Base-by-base conservation (phyloP, 2,797 vertebrate species). In the Malacoraja senta region DNA sequence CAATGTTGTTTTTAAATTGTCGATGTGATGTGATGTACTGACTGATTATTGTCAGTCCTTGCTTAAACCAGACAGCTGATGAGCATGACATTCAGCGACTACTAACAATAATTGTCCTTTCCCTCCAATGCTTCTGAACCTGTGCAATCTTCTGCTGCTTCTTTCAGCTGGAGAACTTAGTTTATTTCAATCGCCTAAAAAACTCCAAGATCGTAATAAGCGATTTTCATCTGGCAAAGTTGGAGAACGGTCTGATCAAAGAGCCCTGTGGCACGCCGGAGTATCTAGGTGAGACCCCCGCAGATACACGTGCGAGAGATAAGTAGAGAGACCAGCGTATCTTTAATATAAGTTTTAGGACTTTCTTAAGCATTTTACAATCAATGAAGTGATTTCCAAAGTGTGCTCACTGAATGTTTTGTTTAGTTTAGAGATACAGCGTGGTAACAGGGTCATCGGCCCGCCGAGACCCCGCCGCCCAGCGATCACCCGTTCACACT, bases 131-230 rank as follows among this genome's bases (percentile, higher is more conserved):
- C 3, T 68, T 35, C 63, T 65, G 32, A 68, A 72, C n/a, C 68
- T 65, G 74, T 63, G 53, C 32, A 81, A 63, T 81, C 24, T 58
- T 68, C n/a, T 26, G 15, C 38, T 93, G 91, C 13, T 78, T 94
- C 12, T 53, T 93, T 79, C 94, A 99, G 99, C 95, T 99, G 96
- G 99, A 99, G 96, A 99, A 99, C 95, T 95, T 99, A 95, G 98
- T 99, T 94, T 99, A 99, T 95, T 99, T 97, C 95, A 99, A 99
- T 94, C 98, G 99, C 74, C 96, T 99, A 96, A 99, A 99, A 96
- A 98, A 99, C 95, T 99, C 99, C 8, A 99, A 99, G 97, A 99
- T 99, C 0, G 98, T 99, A 95, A 99, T 99, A 96, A 99, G 98
- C 0, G 98, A 99, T 96, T 99, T 99, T 96, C 99, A 99, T 94